Base-by-base conservation (phyloP, 2,888 invertebrate genomes). In the Zele albiditarsus region DNA sequence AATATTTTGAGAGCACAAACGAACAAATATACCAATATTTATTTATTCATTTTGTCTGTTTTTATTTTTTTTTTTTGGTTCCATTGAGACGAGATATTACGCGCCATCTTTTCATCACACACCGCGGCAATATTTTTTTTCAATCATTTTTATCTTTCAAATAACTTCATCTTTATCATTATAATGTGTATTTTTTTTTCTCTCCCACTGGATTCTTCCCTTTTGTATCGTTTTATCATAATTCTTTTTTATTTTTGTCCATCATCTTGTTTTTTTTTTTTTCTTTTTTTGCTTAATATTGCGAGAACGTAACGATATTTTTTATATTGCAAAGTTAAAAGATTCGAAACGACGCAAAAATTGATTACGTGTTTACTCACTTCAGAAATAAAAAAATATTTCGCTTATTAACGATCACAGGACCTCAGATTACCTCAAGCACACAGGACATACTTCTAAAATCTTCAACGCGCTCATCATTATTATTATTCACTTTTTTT, bases 341-440 rank as follows among this genome's bases (percentile, higher is more conserved):
- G 75, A 75, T 78, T 80, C 79, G 78, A 81, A 81, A 81, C 80
- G 79, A 81, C 76, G 80, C 80, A 81, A 79, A 80, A 79, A 78
- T 76, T 73, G 71, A 46, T 73, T 65, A 77, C 75, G 75, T 75
- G 73, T 73, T 73, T 73, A 73, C 67, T 58, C 66, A 66, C 71
- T 75, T 71, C 86, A 85, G 88, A 88, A 89, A 89, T 89, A 89
- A 89, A 89, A 89, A 89, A 89, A 89, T 88, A 88, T 88, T 87
- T 88, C 86, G 87, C 87, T 88, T 88, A 88, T 89, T 75, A 89
- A 89, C 88, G 88, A 89, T 89, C 89, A 89, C 89, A 89, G 89
- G 88, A 88, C 89, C 89, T 89, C 89, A 87, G 89, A 89, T 89
- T 88, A 89, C 85, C 86, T 86, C 88, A 88, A 86, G 85, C 88